These are phyloP conservation scores for Pogonus chalceus DNA, from an alignment of 1,140 invertebrate genomes.

Conservation along the genomic window DNA sequence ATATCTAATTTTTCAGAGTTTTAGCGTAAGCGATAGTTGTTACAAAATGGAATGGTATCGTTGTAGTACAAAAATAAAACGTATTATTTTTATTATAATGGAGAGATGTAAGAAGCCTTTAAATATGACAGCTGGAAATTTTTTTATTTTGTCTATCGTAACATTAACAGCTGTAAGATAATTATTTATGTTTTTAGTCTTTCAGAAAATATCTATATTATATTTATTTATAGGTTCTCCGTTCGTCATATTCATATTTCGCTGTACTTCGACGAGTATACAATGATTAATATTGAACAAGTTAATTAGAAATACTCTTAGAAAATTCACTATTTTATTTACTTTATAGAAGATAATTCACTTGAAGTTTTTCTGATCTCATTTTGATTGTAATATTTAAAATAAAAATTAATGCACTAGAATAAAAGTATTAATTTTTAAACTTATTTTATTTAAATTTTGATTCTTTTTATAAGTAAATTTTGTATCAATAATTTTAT, in stretches of 20 bases:
- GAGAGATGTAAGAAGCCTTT: conserved; percentile 13
- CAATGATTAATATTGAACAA: neutral
- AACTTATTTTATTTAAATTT: no score
- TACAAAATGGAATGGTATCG: conserved; percentile 18
- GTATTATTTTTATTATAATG: conserved; percentile 14
- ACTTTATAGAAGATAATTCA: no score
- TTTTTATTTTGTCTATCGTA: neutral
- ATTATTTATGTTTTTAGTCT: neutral
- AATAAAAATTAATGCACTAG: no score
- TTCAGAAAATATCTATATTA: neutral
- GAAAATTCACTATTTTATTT: no score
- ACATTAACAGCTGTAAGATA: neutral
- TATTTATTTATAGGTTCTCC: conserved; percentile 10
- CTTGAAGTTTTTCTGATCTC: no score
- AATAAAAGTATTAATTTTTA: no score
- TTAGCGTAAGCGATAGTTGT: conserved; percentile 11
- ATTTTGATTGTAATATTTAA: no score
- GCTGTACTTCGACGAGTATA: conserved; percentile 12
- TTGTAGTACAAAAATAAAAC: conserved; percentile 8
- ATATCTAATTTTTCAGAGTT: conserved; percentile 15
- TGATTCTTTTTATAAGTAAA: no score
- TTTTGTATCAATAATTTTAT: no score
- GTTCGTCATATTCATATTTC: conserved; percentile 16
- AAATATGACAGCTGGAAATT: conserved; percentile 14
- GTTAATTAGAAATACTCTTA: no score